These are phyloP conservation scores for Protonibea diacanthus DNA, from an alignment of 2,797 vertebrate genomes.

Conservation along the genomic window DNA sequence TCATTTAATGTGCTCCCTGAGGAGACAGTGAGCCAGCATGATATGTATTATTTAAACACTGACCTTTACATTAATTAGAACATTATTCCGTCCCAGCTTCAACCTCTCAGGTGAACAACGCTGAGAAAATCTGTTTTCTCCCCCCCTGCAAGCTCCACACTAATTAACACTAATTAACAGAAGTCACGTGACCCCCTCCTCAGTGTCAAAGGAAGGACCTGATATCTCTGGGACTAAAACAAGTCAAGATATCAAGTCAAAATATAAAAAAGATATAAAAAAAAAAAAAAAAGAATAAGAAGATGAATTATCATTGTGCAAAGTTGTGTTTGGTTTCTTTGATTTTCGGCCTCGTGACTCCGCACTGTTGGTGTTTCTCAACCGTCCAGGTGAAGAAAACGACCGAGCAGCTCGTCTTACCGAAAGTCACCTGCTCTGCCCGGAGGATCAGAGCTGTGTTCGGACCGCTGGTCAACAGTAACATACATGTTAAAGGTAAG, in stretches of 20 bases:
- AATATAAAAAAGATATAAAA: not conserved
- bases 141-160: conserved; percentile 23
- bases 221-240: not conserved
- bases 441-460: conserved; percentile 73
- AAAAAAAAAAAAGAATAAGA: conserved; percentile 14
- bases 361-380: conserved; percentile 15
- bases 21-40: conserved; percentile 29
- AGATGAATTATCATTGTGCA: conserved; percentile 50
- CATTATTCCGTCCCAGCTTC: not conserved
- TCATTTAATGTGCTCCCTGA: conserved; percentile 43
- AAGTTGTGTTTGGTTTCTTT: conserved; percentile 31
- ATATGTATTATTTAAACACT: conserved; percentile 52
- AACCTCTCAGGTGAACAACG: not conserved
- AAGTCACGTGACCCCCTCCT: conserved; percentile 42
- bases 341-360: conserved; percentile 19
- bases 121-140: no score
- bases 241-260: not conserved
- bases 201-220: not conserved
- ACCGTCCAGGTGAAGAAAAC: conserved; percentile 7
- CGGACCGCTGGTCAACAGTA: conserved; percentile 61
- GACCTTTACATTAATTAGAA: conserved; percentile 57
- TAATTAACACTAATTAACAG: conserved; percentile 73
- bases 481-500: conserved; percentile 73
- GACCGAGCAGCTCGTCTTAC: conserved; percentile 49
- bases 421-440: conserved; percentile 72